Evolutionary conservation across 2,888 invertebrate species (phyloP).

Genomic region (Antheraea yamamai): DNA sequence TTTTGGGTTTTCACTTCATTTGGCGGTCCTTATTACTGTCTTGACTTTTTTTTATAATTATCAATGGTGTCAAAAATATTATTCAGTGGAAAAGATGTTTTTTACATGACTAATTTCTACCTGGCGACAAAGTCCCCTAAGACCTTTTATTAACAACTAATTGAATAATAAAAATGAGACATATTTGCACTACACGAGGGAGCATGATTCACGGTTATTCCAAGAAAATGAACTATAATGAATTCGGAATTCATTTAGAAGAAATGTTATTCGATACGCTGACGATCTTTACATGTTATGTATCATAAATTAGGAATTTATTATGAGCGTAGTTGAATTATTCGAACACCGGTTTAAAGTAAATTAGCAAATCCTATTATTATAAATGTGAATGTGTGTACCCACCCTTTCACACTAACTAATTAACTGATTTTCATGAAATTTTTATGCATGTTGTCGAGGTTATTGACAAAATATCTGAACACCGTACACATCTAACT

Average conservation of each 20-base stretch:
- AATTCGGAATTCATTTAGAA: not conserved
- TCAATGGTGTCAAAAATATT: not conserved
- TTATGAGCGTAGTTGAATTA: not conserved
- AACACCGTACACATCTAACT: too few relatives aligned
- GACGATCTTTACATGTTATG: not conserved
- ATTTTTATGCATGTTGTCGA: too few relatives aligned
- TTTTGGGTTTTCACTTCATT: too few relatives aligned
- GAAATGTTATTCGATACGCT: not conserved
- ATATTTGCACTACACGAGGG: not conserved
- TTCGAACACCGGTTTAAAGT: too few relatives aligned
- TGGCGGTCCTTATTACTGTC: too few relatives aligned
- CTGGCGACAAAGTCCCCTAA: not conserved
- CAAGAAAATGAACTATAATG: not conserved
- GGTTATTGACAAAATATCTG: too few relatives aligned
- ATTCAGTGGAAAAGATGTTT: not conserved
- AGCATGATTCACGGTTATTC: not conserved
- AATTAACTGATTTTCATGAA: too few relatives aligned
- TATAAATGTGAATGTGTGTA: too few relatives aligned
- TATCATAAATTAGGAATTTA: not conserved
- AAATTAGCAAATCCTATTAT: too few relatives aligned
- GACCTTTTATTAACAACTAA: not conserved
- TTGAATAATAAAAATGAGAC: not conserved
- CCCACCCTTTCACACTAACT: too few relatives aligned
- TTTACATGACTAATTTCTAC: constrained; percentile 2
- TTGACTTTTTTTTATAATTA: not conserved